Evolutionary conservation across 2,113 vertebrate genomes (phyloP).

Genomic region (Corythoichthys haematopterus): DNA sequence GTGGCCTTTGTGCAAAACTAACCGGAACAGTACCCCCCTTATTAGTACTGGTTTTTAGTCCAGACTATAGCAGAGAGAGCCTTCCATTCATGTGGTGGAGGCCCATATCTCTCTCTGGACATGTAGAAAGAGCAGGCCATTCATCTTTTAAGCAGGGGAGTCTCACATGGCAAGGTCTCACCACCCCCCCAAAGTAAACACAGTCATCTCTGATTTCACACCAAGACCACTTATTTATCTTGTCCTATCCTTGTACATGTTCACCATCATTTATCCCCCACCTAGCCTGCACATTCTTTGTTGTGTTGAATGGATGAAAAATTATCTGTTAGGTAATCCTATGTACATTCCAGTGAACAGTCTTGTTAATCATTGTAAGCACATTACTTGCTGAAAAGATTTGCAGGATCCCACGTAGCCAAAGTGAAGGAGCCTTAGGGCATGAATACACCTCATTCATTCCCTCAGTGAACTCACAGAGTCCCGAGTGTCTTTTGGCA

Average conservation of each 20-base stretch:
- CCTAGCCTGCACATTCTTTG: slow-evolving; percentile 14
- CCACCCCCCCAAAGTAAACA: slow-evolving; percentile 29
- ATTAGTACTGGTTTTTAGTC: slow-evolving; percentile 49
- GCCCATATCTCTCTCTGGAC: slow-evolving; percentile 41
- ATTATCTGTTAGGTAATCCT: slow-evolving; percentile 20
- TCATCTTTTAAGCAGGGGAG: slow-evolving; percentile 38
- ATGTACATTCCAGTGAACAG: slow-evolving; percentile 13
- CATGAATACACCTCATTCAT: slow-evolving; percentile 62
- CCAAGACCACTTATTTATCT: slow-evolving; percentile 26
- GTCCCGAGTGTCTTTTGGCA: slow-evolving; percentile 41
- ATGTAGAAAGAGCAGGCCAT: slow-evolving; percentile 40
- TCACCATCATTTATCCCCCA: neutral
- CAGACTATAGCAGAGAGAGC: slow-evolving; percentile 38
- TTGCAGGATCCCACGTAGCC: slow-evolving; percentile 37
- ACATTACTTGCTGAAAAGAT: slow-evolving; percentile 28
- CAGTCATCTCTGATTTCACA: slow-evolving; percentile 39
- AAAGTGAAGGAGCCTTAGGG: slow-evolving; percentile 40
- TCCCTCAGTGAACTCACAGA: slow-evolving; percentile 38
- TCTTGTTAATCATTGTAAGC: slow-evolving; percentile 27
- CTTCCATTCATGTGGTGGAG: slow-evolving; percentile 44
- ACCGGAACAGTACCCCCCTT: slow-evolving; percentile 39
- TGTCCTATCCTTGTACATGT: slow-evolving; percentile 18
- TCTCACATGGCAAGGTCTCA: slow-evolving; percentile 23
- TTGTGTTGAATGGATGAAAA: slow-evolving; percentile 11
- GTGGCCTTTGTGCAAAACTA: slow-evolving; percentile 54